phyloP scores from a whole-genome alignment of 2,888 invertebrate genomes.

The Aspidiotus rigidus region DNA sequence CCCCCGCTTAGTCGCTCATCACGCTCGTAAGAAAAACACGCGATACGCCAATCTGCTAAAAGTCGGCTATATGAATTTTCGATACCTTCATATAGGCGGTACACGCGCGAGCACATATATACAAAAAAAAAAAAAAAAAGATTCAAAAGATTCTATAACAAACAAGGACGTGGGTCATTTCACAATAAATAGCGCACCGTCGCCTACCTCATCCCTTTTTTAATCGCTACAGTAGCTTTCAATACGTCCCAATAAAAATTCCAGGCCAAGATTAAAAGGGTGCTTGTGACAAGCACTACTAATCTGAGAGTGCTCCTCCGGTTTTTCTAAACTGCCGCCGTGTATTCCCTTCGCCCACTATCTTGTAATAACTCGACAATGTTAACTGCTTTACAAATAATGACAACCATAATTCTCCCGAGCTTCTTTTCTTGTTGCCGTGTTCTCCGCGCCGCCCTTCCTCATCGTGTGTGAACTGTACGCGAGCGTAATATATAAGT shows the following conservation, averaged over 20 bases:
- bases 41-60: slow-evolving; percentile 4
- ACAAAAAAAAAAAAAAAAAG: slow-evolving; percentile 23
- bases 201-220: slow-evolving; percentile 24
- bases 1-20: too few relatives aligned
- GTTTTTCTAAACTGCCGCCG: slow-evolving; percentile 23
- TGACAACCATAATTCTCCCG: slow-evolving; percentile 31
- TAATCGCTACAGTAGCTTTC: slow-evolving; percentile 33
- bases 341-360: slow-evolving; percentile 3
- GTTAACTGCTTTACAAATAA: slow-evolving; percentile 29
- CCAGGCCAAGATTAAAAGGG: slow-evolving; percentile 33
- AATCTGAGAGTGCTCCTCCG: slow-evolving; percentile 23
- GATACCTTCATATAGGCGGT: background rate
- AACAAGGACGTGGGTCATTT: slow-evolving; percentile 34
- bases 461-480: slow-evolving; percentile 14
- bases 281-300: slow-evolving; percentile 34
- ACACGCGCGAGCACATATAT: background rate
- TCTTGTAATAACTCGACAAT: slow-evolving; percentile 28
- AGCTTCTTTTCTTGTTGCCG: slow-evolving; percentile 19
- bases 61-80: background rate
- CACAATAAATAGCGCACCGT: slow-evolving; percentile 33
- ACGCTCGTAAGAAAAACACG: background rate
- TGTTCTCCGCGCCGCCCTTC: background rate
- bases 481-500: slow-evolving; percentile 12
- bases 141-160: slow-evolving; percentile 33
- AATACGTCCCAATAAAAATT: slow-evolving; percentile 35